Conservation (phyloP, 1,140 invertebrate genomes). For the Neodiprion pinetum region DNA sequence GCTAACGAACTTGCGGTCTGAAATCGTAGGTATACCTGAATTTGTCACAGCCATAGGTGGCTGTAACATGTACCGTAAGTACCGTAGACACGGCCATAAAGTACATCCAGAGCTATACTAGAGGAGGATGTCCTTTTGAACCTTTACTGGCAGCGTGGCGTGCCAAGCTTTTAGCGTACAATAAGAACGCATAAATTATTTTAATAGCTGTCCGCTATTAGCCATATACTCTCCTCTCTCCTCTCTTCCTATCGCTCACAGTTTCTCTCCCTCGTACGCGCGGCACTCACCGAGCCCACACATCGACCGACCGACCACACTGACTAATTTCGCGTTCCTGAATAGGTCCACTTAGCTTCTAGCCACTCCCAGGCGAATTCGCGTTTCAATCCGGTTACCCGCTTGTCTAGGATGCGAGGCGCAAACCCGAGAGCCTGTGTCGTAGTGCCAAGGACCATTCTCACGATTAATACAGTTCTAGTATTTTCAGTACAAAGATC, state of each 20-base stretch:
- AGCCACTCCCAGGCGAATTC: slow-evolving; percentile 6
- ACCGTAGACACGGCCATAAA: too few relatives aligned
- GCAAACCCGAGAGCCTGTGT: too few relatives aligned
- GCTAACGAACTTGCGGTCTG: too few relatives aligned
- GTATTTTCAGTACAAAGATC: too few relatives aligned
- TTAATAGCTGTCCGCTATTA: slow-evolving; percentile 33
- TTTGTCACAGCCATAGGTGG: too few relatives aligned
- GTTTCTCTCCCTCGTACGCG: not conserved
- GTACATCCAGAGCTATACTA: too few relatives aligned
- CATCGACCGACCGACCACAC: slow-evolving; percentile 4
- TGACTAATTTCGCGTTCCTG: slow-evolving; percentile 31
- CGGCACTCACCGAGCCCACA: not conserved
- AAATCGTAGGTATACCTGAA: too few relatives aligned
- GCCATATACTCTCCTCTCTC: slow-evolving; percentile 12
- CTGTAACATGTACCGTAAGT: too few relatives aligned
- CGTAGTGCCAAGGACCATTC: too few relatives aligned
- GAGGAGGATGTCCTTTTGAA: slow-evolving; percentile 1
- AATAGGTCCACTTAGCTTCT: slow-evolving; percentile 31
- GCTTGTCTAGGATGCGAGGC: too few relatives aligned
- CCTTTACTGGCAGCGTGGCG: slow-evolving; percentile 12
- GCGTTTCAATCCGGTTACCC: not conserved
- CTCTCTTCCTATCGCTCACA: not conserved
- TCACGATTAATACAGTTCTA: too few relatives aligned
- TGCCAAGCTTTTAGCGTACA: slow-evolving; percentile 32
- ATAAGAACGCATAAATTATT: slow-evolving; percentile 35